phyloP scores from a whole-genome alignment of 2,888 invertebrate genomes.

The Diarsia rubi region DNA sequence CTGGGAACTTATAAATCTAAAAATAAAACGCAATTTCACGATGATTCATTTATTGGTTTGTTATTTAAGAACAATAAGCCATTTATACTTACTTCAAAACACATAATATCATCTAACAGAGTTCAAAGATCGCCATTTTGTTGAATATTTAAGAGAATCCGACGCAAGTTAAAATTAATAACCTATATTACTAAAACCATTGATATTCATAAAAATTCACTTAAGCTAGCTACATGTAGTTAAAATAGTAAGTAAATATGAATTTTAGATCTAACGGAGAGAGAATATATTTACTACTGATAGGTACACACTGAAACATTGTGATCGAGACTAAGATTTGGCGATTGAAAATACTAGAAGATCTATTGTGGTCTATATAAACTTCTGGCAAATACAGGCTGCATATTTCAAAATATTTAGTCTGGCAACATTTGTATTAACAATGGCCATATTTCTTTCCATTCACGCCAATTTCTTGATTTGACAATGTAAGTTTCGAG shows the following conservation, averaged over 20 bases:
- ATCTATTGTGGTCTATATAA: conserved; percentile 61
- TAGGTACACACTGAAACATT: conserved; percentile 73
- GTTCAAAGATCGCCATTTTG: conserved; percentile 79
- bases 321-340: conserved; percentile 70
- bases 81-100: conserved; percentile 85
- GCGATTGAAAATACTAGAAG: conserved; percentile 68
- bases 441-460: conserved; percentile 23
- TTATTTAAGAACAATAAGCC: conserved; percentile 88
- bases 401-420: conserved; percentile 43
- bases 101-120: conserved; percentile 82
- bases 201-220: conserved; percentile 71
- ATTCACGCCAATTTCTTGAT: conserved; percentile 33
- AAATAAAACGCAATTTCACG: conserved; percentile 83
- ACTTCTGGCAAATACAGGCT: conserved; percentile 90
- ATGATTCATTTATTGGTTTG: conserved; percentile 88
- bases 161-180: conserved; percentile 86
- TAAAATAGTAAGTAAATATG: conserved; percentile 66
- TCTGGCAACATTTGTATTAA: conserved; percentile 46
- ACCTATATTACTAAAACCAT: conserved; percentile 66
- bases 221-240: conserved; percentile 72
- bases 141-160: conserved; percentile 77
- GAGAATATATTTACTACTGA: conserved; percentile 69
- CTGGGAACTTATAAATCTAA: neutral
- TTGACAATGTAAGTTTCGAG: conserved; percentile 9
- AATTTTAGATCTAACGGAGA: conserved; percentile 65